Evolutionary conservation across 1,140 invertebrate genomes (phyloP).

Genomic region (Rhyacophila brunnea): DNA sequence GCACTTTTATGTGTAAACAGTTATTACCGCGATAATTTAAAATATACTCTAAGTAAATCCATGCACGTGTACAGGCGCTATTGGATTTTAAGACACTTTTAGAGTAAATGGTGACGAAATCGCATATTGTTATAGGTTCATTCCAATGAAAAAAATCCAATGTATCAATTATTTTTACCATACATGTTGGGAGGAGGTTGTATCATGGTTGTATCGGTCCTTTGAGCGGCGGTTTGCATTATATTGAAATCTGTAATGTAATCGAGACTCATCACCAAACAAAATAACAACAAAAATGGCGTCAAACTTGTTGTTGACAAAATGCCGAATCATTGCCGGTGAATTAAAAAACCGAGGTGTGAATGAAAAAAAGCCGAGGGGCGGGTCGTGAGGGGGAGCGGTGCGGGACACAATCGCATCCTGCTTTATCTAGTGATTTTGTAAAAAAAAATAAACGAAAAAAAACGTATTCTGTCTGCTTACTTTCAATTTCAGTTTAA

Average conservation of each 20-base stretch:
- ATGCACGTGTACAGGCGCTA: no score
- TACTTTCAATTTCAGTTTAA: no score
- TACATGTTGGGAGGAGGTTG: no score
- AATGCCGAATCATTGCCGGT: slow-evolving; percentile 29
- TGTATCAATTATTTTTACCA: background rate
- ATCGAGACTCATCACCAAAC: slow-evolving; percentile 34
- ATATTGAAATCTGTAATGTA: slow-evolving; percentile 23
- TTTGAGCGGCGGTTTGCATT: slow-evolving; percentile 15
- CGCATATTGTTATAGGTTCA: no score
- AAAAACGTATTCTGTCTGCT: no score
- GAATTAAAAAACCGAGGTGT: slow-evolving; percentile 33
- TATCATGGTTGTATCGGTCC: slow-evolving; percentile 9
- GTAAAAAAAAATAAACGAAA: no score
- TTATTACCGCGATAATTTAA: no score
- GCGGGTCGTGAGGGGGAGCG: slow-evolving; percentile 7
- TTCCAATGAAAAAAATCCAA: background rate
- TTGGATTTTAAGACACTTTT: no score
- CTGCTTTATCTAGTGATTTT: slow-evolving; percentile 8
- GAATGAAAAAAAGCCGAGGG: slow-evolving; percentile 24
- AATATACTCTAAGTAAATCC: no score
- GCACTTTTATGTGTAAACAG: no score
- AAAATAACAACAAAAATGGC: slow-evolving; percentile 31
- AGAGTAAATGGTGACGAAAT: no score
- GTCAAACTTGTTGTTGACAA: slow-evolving; percentile 17
- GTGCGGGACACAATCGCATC: background rate